These are phyloP conservation scores for Pseudorhombus dupliciocellatus DNA, from an alignment of 2,113 vertebrate genomes.

Conservation along the genomic window DNA sequence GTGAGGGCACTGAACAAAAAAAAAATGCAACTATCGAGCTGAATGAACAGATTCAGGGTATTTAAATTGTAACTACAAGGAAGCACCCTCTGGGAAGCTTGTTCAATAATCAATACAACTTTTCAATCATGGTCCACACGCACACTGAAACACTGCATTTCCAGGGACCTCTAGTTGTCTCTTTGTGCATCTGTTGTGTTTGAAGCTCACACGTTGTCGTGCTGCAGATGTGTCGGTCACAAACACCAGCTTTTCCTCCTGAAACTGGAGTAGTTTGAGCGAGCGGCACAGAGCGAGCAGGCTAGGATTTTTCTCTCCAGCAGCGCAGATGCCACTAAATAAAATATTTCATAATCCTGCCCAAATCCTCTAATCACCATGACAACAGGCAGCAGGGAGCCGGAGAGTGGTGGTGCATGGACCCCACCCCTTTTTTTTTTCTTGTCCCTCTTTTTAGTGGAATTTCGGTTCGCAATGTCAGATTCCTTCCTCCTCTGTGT, in stretches of 20 bases:
- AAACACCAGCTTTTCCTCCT: slow-evolving; percentile 27
- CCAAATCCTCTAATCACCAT: slow-evolving; percentile 86
- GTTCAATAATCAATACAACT: background rate
- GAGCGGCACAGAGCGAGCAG: slow-evolving; percentile 35
- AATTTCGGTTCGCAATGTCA: slow-evolving; percentile 33
- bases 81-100: too few species aligned
- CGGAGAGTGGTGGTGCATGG: slow-evolving; percentile 68
- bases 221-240: slow-evolving; percentile 38
- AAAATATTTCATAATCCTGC: slow-evolving; percentile 84
- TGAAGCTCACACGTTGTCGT: slow-evolving; percentile 25
- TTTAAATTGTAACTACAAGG: too few species aligned
- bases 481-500: slow-evolving; percentile 12
- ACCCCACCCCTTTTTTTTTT: slow-evolving; percentile 42
- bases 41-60: too few species aligned
- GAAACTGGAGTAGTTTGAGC: slow-evolving; percentile 45
- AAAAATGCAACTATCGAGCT: too few species aligned
- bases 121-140: background rate
- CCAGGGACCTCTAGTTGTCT: background rate
- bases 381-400: slow-evolving; percentile 83
- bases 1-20: too few species aligned
- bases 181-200: slow-evolving; percentile 2
- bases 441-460: slow-evolving; percentile 22
- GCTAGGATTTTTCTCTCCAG: slow-evolving; percentile 73
- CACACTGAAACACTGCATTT: background rate
- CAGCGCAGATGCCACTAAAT: slow-evolving; percentile 83